Percentiles rank a stretch among this genome's conserved stretches.
Evolutionary conservation across 2,797 vertebrate genomes (phyloP).

Genomic region (Oryzias sinensis): DNA sequence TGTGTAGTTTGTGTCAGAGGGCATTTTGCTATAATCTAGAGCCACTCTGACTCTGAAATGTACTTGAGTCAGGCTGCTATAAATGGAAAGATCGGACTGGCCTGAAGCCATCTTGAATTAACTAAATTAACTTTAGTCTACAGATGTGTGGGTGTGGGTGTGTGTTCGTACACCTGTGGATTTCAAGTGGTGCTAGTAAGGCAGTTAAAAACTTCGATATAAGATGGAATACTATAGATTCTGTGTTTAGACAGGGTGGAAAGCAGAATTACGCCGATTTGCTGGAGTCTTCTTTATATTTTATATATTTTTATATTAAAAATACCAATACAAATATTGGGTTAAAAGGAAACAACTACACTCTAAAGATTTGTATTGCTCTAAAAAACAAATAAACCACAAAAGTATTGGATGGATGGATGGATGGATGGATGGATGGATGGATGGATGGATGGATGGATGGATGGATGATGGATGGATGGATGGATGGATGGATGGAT

Average conservation of each 20-base stretch:
- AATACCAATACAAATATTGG: no score
- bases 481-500: no score
- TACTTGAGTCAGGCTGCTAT: conserved; percentile 51
- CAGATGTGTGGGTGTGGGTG: conserved; percentile 10
- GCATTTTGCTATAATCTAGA: conserved; percentile 29
- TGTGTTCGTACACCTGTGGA: conserved; percentile 36
- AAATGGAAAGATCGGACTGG: conserved; percentile 61
- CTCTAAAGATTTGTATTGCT: no score
- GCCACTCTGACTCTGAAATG: conserved; percentile 36
- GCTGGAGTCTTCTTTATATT: conserved; percentile 32
- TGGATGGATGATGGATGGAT: no score
- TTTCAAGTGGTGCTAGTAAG: conserved; percentile 58
- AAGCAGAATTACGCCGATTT: conserved; percentile 43
- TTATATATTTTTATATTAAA: no score
- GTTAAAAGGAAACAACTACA: no score
- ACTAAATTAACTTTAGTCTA: conserved; percentile 43
- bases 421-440: no score
- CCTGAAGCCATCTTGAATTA: conserved; percentile 66
- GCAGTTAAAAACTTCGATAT: conserved; percentile 64
- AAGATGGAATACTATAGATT: conserved; percentile 35
- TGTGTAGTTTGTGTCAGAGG: conserved; percentile 19
- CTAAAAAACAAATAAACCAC: no score
- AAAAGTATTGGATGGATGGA: no score
- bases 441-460: no score
- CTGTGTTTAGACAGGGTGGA: conserved; percentile 42